A percentile compares a stretch with the other conserved stretches of the same genome.
Evolutionary conservation across 2,797 vertebrate species (phyloP).

Genomic region (Emydoidea blandingii): DNA sequence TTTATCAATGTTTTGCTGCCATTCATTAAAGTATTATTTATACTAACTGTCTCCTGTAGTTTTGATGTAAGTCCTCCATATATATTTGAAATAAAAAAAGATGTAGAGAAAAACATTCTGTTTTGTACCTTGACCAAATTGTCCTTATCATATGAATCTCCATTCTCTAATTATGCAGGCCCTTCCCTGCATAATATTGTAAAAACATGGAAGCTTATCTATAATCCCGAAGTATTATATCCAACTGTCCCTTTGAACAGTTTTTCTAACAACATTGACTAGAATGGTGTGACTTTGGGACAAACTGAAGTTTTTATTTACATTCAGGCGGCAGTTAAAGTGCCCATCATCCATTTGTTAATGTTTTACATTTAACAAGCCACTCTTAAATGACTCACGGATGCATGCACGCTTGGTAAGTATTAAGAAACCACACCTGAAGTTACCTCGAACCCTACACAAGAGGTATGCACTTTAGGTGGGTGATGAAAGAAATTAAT

Average conservation of each 20-base stretch:
- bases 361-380: constrained; percentile 76
- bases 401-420: constrained; percentile 44
- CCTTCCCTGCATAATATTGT: constrained; percentile 60
- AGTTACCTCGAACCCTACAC: constrained; percentile 37
- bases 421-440: constrained; percentile 66
- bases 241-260: constrained; percentile 76
- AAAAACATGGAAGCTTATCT: constrained; percentile 46
- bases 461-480: constrained; percentile 33
- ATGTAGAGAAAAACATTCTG: constrained; percentile 73
- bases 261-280: constrained; percentile 58
- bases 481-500: neutral
- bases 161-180: constrained; percentile 45
- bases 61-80: constrained; percentile 78
- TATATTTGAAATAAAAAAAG: constrained; percentile 80
- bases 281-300: constrained; percentile 71
- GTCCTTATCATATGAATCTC: constrained; percentile 52
- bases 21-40: constrained; percentile 84
- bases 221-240: constrained; percentile 22
- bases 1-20: constrained; percentile 76
- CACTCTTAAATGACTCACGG: constrained; percentile 41
- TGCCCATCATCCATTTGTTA: constrained; percentile 70
- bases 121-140: constrained; percentile 76
- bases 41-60: constrained; percentile 79
- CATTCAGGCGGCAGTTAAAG: constrained; percentile 67
- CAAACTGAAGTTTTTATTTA: constrained; percentile 70